phyloP scores from a whole-genome alignment of 1,140 invertebrate species.

The Drosophila teissieri region DNA sequence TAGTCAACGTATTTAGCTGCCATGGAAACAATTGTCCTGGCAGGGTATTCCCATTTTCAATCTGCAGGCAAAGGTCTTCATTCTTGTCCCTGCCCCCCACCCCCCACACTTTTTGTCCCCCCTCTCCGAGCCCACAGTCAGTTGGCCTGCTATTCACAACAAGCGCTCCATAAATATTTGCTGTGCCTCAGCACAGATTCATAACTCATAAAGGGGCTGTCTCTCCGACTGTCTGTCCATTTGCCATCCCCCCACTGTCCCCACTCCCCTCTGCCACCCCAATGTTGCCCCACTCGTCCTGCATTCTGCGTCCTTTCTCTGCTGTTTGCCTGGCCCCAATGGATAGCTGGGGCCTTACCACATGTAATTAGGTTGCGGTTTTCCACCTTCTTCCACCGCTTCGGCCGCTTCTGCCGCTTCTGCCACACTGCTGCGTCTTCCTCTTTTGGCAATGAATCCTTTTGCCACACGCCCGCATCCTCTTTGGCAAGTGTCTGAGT shows the following conservation, averaged over 20 bases:
- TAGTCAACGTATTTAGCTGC: background rate
- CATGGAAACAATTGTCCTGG: background rate
- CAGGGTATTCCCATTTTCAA: conserved; percentile 25
- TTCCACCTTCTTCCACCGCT: conserved; percentile 59
- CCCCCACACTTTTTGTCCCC: background rate
- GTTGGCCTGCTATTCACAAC: conserved; percentile 38
- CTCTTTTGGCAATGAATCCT: conserved; percentile 75
- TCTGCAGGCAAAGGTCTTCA: background rate
- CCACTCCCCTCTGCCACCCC: background rate
- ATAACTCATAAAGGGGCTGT: conserved; percentile 62
- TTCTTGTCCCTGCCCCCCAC: background rate
- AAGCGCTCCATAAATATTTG: conserved; percentile 79
- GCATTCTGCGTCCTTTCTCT: conserved; percentile 9
- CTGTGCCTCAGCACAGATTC: conserved; percentile 74
- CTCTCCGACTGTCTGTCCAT: conserved; percentile 45
- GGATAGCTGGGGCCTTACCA: conserved; percentile 58
- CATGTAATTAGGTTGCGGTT: conserved; percentile 81
- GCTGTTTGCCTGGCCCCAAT: conserved; percentile 67
- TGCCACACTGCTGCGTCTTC: conserved; percentile 19
- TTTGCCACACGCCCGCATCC: conserved; percentile 64
- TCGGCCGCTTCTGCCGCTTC: conserved; percentile 26
- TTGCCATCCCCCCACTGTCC: background rate
- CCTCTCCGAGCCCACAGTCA: background rate
- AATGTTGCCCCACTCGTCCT: background rate
- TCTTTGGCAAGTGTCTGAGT: conserved; percentile 54